phyloP scores from a whole-genome alignment of 1,140 invertebrate species.

The Achatina immaculata region DNA sequence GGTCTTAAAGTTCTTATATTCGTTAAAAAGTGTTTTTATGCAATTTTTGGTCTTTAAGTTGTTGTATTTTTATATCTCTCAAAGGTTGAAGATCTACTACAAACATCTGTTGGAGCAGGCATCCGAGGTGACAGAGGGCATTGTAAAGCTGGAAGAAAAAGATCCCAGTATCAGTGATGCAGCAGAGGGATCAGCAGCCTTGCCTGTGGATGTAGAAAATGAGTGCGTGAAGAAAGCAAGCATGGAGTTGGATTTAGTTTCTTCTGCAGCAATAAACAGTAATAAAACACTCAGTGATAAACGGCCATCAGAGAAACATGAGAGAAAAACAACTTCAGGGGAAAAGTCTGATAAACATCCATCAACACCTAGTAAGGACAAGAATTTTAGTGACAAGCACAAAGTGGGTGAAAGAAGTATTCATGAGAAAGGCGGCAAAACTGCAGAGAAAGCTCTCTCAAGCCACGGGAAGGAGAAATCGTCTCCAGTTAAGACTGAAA shows the following conservation, averaged over 20 bases:
- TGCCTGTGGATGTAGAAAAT: not conserved
- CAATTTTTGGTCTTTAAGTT: not conserved
- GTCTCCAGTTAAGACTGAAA: not conserved
- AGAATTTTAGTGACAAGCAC: not conserved
- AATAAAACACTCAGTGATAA: not conserved
- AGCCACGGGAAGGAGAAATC: not conserved
- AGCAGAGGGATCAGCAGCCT: not conserved
- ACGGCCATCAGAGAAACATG: not conserved
- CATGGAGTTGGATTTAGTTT: not conserved
- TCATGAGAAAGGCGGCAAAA: not conserved
- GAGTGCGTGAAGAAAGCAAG: not conserved
- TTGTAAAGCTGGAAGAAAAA: not conserved
- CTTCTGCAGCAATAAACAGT: too few species aligned
- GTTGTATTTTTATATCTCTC: not conserved
- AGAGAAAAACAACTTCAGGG: not conserved
- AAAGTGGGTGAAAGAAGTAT: not conserved
- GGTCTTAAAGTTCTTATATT: not conserved
- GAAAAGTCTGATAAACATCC: not conserved
- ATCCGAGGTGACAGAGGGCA: not conserved
- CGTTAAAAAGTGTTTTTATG: not conserved
- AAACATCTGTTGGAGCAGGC: conserved; percentile 17
- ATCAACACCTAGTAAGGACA: not conserved
- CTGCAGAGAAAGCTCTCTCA: not conserved
- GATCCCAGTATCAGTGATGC: not conserved
- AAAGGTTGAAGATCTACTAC: conserved; percentile 25